These are phyloP conservation scores for Coreius guichenoti DNA, from an alignment of 2,797 vertebrate species.

Conservation along the genomic window DNA sequence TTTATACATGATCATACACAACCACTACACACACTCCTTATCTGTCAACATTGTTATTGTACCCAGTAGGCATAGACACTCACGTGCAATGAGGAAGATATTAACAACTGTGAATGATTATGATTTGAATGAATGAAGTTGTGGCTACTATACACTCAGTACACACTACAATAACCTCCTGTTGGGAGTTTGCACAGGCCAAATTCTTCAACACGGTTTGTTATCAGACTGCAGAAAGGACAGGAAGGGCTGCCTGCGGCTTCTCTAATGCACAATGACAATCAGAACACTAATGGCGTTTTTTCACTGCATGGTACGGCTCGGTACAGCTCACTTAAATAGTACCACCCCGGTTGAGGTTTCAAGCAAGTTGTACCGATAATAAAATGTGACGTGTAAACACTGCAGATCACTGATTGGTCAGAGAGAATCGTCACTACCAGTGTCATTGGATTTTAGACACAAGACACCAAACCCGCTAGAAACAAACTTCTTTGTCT, in stretches of 20 bases:
- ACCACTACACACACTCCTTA: not conserved
- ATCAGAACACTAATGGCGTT: not conserved
- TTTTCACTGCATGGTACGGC: too few species aligned
- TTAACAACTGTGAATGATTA: slow-evolving; percentile 18
- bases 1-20: not conserved
- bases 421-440: too few species aligned
- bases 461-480: too few species aligned
- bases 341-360: too few species aligned
- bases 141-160: not conserved
- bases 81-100: not conserved
- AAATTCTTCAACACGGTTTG: not conserved
- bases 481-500: too few species aligned
- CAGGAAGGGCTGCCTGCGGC: not conserved
- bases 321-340: too few species aligned
- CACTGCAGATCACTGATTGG: too few species aligned
- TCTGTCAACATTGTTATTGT: not conserved
- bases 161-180: not conserved
- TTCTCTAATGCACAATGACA: not conserved
- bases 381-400: too few species aligned
- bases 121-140: slow-evolving; percentile 18
- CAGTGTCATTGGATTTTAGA: too few species aligned
- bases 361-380: too few species aligned
- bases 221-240: not conserved
- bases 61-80: not conserved
- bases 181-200: slow-evolving; percentile 1